phyloP scores from a whole-genome alignment of 2,797 vertebrate species.

The Pseudochirops corinnae region DNA sequence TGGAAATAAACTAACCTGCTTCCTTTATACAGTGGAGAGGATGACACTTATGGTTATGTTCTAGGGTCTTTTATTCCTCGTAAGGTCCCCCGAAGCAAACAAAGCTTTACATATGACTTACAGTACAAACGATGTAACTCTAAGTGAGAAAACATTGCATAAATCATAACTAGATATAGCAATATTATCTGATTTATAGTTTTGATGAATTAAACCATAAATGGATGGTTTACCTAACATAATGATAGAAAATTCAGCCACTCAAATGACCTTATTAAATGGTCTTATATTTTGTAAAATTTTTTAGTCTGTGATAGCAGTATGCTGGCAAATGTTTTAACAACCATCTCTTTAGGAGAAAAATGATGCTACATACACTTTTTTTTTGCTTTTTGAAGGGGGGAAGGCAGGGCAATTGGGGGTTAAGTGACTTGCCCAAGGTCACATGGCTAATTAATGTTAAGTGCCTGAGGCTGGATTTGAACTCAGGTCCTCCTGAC shows the following conservation, averaged over 20 bases:
- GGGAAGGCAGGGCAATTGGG: no score
- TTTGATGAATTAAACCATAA: not conserved
- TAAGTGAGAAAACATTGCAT: not conserved
- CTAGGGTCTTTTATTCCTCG: not conserved
- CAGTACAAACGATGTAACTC: not conserved
- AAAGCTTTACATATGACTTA: not conserved
- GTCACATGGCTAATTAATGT: no score
- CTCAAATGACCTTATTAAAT: not conserved
- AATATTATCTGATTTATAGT: not conserved
- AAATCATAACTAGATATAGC: not conserved
- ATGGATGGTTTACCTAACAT: not conserved
- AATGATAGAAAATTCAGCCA: not conserved
- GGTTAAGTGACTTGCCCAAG: no score
- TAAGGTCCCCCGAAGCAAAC: not conserved
- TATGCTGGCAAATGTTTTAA: not conserved
- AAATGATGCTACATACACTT: not conserved
- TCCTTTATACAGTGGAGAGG: not conserved
- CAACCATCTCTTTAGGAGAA: not conserved
- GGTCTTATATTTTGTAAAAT: not conserved
- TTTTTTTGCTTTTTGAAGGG: no score
- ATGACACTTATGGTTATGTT: not conserved
- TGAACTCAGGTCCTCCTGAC: no score
- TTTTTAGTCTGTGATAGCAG: not conserved
- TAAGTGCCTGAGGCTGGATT: no score
- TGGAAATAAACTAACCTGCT: not conserved